Evolutionary conservation across 1,140 invertebrate genomes (phyloP).

Genomic region (Caerostris darwini): DNA sequence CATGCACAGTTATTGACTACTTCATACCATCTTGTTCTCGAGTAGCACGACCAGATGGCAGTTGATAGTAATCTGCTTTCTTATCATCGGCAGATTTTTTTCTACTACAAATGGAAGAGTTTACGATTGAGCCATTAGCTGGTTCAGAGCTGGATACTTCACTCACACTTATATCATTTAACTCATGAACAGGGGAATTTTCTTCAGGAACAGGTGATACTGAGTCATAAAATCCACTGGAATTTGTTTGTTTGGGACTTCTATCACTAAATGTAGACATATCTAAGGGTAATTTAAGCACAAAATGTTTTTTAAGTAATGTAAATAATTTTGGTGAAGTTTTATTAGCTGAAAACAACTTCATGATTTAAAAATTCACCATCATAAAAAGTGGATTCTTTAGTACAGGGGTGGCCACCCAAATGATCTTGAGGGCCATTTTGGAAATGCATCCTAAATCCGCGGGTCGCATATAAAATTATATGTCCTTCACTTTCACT

Average conservation of each 20-base stretch:
- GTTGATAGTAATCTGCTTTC: slow-evolving; percentile 76
- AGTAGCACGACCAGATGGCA: slow-evolving; percentile 37
- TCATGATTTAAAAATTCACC: no score
- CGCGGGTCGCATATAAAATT: no score
- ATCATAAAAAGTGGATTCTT: no score
- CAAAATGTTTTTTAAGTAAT: neutral
- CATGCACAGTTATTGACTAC: slow-evolving; percentile 46
- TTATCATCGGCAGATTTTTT: slow-evolving; percentile 70
- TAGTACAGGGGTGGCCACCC: no score
- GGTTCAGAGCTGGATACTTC: slow-evolving; percentile 36
- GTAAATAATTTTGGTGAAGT: neutral
- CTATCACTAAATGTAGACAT: slow-evolving; percentile 59
- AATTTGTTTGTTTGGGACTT: slow-evolving; percentile 29
- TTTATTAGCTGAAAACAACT: neutral
- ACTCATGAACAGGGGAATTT: neutral
- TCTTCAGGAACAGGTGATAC: slow-evolving; percentile 34
- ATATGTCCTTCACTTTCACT: no score
- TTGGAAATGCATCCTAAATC: no score
- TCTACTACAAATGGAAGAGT: slow-evolving; percentile 4
- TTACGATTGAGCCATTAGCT: neutral
- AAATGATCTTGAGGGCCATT: no score
- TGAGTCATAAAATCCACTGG: slow-evolving; percentile 54
- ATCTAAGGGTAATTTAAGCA: slow-evolving; percentile 48
- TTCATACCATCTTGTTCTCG: slow-evolving; percentile 70
- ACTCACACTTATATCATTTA: slow-evolving; percentile 1